Evolutionary conservation across 2,888 invertebrate species (phyloP).

Genomic region (Himalopsyche kuldschensis): DNA sequence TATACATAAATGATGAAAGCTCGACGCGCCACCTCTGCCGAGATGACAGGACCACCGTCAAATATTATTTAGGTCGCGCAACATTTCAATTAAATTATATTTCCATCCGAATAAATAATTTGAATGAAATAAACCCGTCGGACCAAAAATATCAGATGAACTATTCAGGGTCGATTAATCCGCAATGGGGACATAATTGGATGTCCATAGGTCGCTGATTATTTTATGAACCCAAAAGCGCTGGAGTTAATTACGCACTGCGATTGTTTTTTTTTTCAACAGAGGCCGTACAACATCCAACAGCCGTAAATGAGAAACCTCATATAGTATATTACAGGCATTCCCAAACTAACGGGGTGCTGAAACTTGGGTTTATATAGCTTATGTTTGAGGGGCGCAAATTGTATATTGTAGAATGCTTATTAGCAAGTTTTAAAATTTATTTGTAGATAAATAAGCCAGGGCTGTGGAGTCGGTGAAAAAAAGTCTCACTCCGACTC

Average conservation of each 20-base stretch:
- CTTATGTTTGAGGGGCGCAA: no score
- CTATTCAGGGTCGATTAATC: slow-evolving; percentile 3
- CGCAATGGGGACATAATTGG: slow-evolving; percentile 11
- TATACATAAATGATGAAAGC: no score
- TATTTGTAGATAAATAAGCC: no score
- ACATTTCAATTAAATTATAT: slow-evolving; percentile 8
- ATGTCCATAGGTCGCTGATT: background rate
- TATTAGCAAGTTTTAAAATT: no score
- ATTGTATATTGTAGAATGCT: no score
- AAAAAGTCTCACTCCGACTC: no score
- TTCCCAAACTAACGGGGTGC: no score
- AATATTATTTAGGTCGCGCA: background rate
- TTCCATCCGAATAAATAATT: background rate
- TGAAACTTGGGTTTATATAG: no score
- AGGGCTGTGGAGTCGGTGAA: no score
- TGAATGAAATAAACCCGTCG: background rate
- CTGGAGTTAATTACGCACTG: background rate
- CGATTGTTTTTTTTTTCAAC: background rate
- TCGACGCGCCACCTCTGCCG: background rate
- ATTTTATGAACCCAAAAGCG: background rate
- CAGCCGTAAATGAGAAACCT: no score
- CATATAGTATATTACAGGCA: no score
- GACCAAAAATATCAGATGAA: slow-evolving; percentile 7
- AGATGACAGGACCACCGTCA: background rate
- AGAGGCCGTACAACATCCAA: no score